Base-by-base conservation (phyloP, 1,140 invertebrate genomes). In the Heliconius hermathena region DNA sequence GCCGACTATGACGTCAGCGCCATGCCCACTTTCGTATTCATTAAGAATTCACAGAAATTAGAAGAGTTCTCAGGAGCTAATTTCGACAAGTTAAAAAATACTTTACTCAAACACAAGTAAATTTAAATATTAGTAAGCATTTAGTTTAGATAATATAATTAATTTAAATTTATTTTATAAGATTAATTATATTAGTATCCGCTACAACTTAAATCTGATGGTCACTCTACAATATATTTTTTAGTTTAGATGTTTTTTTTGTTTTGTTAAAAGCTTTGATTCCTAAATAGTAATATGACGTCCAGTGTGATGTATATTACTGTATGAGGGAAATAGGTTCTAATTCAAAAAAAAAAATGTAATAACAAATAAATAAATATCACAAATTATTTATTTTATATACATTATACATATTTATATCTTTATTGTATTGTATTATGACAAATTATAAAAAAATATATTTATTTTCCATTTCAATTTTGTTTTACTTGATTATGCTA, bases 21-120 rank as follows among this genome's bases (percentile, higher is more conserved):
- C 74, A 99, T 99, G 98, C 98, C 98, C 71, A 99, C 98, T 1
- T 99, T 99, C 91, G 93, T 99, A 36, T 98, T 99, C 91, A 95
- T 99, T 82, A 99, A 98, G 94, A 96, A 96, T 85, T 95, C 95
- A 49, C 87, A 96, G 88, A 96, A 96, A 90, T 95, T 98, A 46
- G 96, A 97, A 13, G 95, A 96, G 76, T 97, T 98, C 90, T 96
- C 97, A 80, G 98, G 98, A n/a, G 98, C 98, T 52, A 98, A 97
- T 89, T 95, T 95, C 57, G 95, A 96, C 6, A 98, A 97, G 91
- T 92, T 99, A n/a, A 96, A 95, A 86, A 95, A 96, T 84, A 94
- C 95, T 11, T 95, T 98, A 85, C 85, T 95, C 57, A 96, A 96
- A 84, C 83, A 96, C 85, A 96, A 94, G 92, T 95, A 93, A 83